Base-by-base conservation (phyloP, 2,113 vertebrate species). In the Lipophrys pholis region DNA sequence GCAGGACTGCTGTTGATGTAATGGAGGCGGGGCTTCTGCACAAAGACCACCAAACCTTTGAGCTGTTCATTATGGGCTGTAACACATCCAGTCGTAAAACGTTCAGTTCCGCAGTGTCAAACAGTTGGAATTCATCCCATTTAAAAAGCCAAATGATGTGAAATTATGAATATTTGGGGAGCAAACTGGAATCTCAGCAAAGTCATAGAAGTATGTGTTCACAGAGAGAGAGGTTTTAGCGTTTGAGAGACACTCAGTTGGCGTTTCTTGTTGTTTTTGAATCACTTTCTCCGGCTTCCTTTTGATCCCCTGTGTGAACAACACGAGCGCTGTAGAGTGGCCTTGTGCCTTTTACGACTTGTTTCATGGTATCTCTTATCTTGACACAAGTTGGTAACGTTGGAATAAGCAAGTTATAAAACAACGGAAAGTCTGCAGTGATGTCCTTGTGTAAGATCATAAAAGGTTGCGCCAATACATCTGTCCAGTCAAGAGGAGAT, bases 31-130 rank as follows among this genome's bases (percentile, higher is more conserved):
- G 6, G 7, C 36, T 53, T 63, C 48, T 36, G 4, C 6, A 51
- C 21, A 38, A 15, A 3, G n/a, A 15, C 21, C 15, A 38, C 6
- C 11, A 46, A 75, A 85, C 74, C 74, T 81, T 81, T 78, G 73
- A 74, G 36, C 60, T 66, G 58, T 57, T 67, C 39, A 21, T 60
- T 21, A 14, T 11, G 40, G 39, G 35, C 7, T 35, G 1, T 42
- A 41, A 56, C 42, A 55, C 16, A 6, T 14, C 49, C 21, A 5
- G 46, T 56, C 61, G 52, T 72, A 67, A 72, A 67, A 30, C 21
- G 21, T 30, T 30, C 21, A 30, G 21, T 30, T 30, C 4, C 21
- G 21, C 21, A 30, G 21, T 30, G 4, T 30, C 21, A 30, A 30
- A 4, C 21, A 2, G 21, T 30, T 30, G 21, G 21, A 30, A 30